Base-by-base conservation (phyloP, 2,888 invertebrate species). In the Epinotia brunnichana region DNA sequence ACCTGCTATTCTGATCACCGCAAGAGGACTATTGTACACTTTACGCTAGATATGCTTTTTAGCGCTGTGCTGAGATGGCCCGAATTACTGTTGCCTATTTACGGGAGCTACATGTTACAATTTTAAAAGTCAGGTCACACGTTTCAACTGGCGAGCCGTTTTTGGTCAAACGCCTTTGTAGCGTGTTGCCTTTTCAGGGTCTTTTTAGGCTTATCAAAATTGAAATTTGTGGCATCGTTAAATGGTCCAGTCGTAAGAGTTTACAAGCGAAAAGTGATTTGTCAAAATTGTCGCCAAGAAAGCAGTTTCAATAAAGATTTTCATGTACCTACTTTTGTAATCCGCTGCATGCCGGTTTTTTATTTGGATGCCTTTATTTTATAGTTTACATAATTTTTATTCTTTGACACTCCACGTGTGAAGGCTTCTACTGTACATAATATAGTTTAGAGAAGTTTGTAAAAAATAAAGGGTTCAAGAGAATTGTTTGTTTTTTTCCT, bases 291-390 rank as follows among this genome's bases (percentile, higher is more conserved):
- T 15, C 15, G 11, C 39, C 7, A 56, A 41, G 2, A 24, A 67
- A 44, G 44, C 17, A 24, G 15, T 48, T 68, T 67, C 24, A 15
- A 57, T 41, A 66, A 39, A 24, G 10, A 56, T 54, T 39, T 53
- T 54, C 19, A 21, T 13, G 24, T 21, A 57, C n/a, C n/a, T n/a
- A n/a, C 9, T 57, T 57, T 24, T 39, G 51, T 24, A 24, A 19
- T 59, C 17, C 21, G 67, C 67, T 56, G 67, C 44, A 13, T 35
- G 53, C 21, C 54, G 67, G 44, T 59, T 53, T 73, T 73, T 73
- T 73, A 73, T 73, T 59, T 73, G 68, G 73, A 68, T 63, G 72
- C 68, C 61, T 72, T 68, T 72, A 72, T 72, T 72, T 66, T 60
- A 69, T 66, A 62, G 56, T 70, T 67, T 70, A 71, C 71, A 68